phyloP scores from a whole-genome alignment of 2,888 invertebrate genomes.

The Epinotia brunnichana region DNA sequence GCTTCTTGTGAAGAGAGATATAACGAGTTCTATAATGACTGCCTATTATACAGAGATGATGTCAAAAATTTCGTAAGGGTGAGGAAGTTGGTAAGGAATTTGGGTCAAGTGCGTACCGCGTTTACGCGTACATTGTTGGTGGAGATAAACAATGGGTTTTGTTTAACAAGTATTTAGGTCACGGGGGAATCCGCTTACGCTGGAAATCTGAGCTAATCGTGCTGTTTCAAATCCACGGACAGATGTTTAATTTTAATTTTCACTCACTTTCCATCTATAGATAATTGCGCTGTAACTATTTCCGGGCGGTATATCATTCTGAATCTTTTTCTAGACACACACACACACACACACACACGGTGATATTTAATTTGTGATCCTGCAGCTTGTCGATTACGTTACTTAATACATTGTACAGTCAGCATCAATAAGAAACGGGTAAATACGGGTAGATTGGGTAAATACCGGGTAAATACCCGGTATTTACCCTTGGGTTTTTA shows the following conservation, averaged over 20 bases:
- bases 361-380: too few relatives aligned
- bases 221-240: background rate
- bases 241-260: background rate
- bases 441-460: too few relatives aligned
- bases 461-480: too few relatives aligned
- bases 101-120: conserved; percentile 34
- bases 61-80: conserved; percentile 31
- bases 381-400: too few relatives aligned
- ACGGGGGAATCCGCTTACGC: background rate
- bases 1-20: conserved; percentile 59
- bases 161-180: conserved; percentile 34
- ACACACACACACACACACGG: too few relatives aligned
- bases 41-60: conserved; percentile 54
- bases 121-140: conserved; percentile 32
- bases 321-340: too few relatives aligned
- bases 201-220: conserved; percentile 24
- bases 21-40: conserved; percentile 62
- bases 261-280: background rate
- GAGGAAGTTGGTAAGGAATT: conserved; percentile 25
- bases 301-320: background rate
- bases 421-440: too few relatives aligned
- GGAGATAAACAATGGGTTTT: conserved; percentile 31
- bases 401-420: too few relatives aligned
- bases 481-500: too few relatives aligned
- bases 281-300: background rate